Conservation (phyloP, 2,888 invertebrate genomes). For the Papilio elwesi region DNA sequence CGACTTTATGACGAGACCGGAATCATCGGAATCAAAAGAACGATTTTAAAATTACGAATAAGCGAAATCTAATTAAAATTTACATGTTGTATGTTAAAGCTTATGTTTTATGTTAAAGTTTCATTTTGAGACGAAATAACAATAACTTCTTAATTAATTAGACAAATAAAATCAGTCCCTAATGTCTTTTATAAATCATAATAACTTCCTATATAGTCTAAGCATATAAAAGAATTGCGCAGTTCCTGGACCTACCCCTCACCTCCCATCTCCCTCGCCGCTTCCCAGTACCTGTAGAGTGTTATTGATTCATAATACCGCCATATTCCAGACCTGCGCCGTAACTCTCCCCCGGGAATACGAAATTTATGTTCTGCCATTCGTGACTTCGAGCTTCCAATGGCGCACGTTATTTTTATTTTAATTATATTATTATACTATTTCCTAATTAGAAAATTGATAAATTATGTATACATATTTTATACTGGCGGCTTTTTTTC, state of each 20-base stretch:
- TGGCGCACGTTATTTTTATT: constrained; percentile 24
- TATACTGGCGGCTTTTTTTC: constrained; percentile 16
- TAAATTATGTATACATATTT: constrained; percentile 25
- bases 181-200: too few relatives aligned
- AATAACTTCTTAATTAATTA: too few relatives aligned
- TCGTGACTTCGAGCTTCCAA: constrained; percentile 41
- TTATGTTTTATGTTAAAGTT: too few relatives aligned
- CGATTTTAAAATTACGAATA: too few relatives aligned
- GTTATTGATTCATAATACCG: constrained; percentile 40
- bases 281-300: constrained; percentile 40
- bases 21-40: too few relatives aligned
- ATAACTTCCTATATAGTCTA: too few relatives aligned
- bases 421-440: constrained; percentile 20
- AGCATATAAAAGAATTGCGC: neutral
- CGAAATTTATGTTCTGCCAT: constrained; percentile 31
- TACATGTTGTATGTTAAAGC: too few relatives aligned
- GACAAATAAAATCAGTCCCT: too few relatives aligned
- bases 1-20: too few relatives aligned
- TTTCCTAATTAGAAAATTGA: constrained; percentile 21
- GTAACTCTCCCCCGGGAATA: constrained; percentile 40
- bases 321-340: constrained; percentile 46
- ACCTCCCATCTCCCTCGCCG: neutral
- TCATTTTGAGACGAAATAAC: too few relatives aligned
- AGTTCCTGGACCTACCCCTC: neutral
- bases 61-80: too few relatives aligned